Conservation (phyloP, 2,113 vertebrate species). For the Hemibagrus wyckioides region DNA sequence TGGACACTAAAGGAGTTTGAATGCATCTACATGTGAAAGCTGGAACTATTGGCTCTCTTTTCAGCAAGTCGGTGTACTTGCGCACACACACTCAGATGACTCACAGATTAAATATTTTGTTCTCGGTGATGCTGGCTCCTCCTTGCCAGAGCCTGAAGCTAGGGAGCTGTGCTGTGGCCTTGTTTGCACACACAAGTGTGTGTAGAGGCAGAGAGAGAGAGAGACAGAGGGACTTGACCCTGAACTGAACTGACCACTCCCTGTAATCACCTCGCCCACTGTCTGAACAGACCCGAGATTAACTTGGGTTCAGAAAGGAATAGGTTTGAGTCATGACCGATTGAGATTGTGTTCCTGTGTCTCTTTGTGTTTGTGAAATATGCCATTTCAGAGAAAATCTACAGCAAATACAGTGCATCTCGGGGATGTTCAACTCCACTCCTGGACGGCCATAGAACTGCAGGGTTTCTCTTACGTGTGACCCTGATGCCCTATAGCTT, state of each 20-base stretch:
- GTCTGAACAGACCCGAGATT: not conserved
- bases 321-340: conserved; percentile 20
- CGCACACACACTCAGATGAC: conserved; percentile 58
- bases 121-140: conserved; percentile 53
- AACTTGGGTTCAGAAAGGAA: not conserved
- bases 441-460: not conserved
- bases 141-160: conserved; percentile 58
- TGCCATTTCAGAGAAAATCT: not conserved
- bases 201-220: not conserved
- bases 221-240: conserved; percentile 40
- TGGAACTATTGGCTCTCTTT: not conserved
- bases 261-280: conserved; percentile 40
- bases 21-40: not conserved
- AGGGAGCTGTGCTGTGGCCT: conserved; percentile 24
- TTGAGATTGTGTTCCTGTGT: not conserved
- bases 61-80: conserved; percentile 1
- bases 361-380: not conserved
- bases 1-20: not conserved
- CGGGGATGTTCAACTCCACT: not conserved
- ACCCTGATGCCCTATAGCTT: not conserved
- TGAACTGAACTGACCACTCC: conserved; percentile 52
- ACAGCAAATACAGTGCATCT: too few species aligned
- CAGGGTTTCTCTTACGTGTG: not conserved
- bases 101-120: conserved; percentile 78
- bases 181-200: conserved; percentile 20